Base-by-base conservation (phyloP, 2,797 vertebrate genomes). In the Periophthalmus magnuspinnatus region DNA sequence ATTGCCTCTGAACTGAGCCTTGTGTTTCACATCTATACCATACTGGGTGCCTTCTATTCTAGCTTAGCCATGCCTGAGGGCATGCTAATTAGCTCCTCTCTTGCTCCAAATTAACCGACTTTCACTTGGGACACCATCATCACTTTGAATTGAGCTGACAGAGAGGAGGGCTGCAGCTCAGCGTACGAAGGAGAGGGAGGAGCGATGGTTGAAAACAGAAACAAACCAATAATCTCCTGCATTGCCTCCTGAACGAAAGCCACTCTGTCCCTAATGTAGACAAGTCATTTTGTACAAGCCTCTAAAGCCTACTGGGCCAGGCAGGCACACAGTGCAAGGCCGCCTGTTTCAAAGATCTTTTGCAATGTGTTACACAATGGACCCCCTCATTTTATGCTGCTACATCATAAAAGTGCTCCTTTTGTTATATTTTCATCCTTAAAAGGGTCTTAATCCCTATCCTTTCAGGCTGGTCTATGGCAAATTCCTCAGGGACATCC, bases 351-450 rank as follows among this genome's bases (percentile, higher is more conserved):
- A 94, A 95, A 95, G 94, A 95, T 95, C 93, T 95, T 93, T 92
- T 94, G 94, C 95, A 96, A 95, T 96, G 93, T 95, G 90, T 88
- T 70, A 81, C 92, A 97, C 95, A 97, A 97, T 95, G 88, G 90
- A 95, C 90, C 84, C 92, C 91, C 95, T 96, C 96, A 97, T 96
- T 97, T 98, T 98, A 95, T 95, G 94, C 95, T 94, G 94, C 94
- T 96, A 96, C 95, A 96, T 97, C 95, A 96, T 96, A 95, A 95
- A 98, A 97, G 94, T 97, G 94, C 90, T 94, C 90, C 94, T 96
- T 98, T 98, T 98, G 96, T 98, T 97, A 94, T 94, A 95, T 97
- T 96, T 95, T 92, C 91, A 96, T 93, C 91, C 90, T 95, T 94
- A 95, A 97, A 97, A 95, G 81, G 86, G 91, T 91, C 93, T 95